Base-by-base conservation (phyloP, 2,113 vertebrate genomes). In the Trinectes maculatus region DNA sequence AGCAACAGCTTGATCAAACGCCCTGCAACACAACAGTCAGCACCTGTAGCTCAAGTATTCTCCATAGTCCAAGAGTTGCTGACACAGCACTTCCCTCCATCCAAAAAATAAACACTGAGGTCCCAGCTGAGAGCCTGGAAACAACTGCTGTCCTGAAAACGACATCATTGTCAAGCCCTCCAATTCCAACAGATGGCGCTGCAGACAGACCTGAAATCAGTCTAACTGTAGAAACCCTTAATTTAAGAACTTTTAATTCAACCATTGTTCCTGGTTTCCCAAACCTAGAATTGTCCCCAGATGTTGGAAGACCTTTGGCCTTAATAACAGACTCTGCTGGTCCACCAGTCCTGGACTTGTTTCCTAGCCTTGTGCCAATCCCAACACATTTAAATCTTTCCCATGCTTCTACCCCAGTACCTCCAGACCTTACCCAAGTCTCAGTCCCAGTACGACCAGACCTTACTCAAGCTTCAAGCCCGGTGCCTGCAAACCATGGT, bases 271-370 rank as follows among this genome's bases (percentile, higher is more conserved):
- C 43, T 3, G 18, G 48, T 59, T 78, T 64, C 34, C 78, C 78
- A 21, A 36, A 56, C 3, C 36, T 49, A 25, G 37, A 16, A 29
- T 28, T 54, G 5, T 5, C 59, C 11, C 47, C 67, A 48, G 71
- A 83, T 29, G 53, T 21, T 58, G 64, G 44, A 29, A 85, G 76
- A 44, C 77, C 74, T 74, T 69, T 79, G 59, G 5, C 34, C 8
- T 49, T 59, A 11, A 19, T 49, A 11, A 24, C 64, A 48, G 29
- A 15, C 12, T 54, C 74, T 47, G 5, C 25, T 40, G 55, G 44
- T 49, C 46, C 24, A 24, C 9, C 26, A 29, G 58, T 1, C 19
- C 53, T 21, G 12, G 72, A 78, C 42, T 63, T 22, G 21, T 66
- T 37, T 64, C 29, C 33, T n/a, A 61, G 59, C 52, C 40, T 64